These are phyloP conservation scores for Megastigmus dorsalis DNA, from an alignment of 2,888 invertebrate species.

Conservation along the genomic window DNA sequence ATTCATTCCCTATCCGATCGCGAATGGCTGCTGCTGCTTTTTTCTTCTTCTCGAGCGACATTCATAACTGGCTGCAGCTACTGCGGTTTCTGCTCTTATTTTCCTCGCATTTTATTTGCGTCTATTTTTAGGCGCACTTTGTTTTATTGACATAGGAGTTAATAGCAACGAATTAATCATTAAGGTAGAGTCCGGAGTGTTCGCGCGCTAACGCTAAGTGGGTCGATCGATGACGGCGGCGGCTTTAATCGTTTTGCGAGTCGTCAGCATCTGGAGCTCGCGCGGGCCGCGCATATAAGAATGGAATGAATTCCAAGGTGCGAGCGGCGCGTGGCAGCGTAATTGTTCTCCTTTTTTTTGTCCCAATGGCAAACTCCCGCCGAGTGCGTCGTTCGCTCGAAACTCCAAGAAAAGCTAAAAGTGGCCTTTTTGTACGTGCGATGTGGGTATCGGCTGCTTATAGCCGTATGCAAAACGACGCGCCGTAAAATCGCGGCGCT, in stretches of 20 bases:
- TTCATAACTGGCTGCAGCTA: no score
- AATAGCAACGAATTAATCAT: constrained; percentile 50
- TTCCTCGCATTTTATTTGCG: no score
- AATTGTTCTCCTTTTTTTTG: constrained; percentile 40
- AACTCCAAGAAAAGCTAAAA: constrained; percentile 33
- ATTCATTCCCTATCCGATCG: not conserved
- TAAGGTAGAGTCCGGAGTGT: constrained; percentile 11
- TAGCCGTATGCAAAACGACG: not conserved
- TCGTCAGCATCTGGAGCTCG: constrained; percentile 48
- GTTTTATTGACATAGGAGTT: not conserved
- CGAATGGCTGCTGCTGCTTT: not conserved
- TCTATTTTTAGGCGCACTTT: constrained; percentile 7
- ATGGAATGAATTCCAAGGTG: constrained; percentile 49
- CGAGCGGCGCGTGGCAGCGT: not conserved
- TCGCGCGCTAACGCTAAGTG: constrained; percentile 55
- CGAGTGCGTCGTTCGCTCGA: constrained; percentile 1
- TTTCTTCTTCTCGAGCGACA: not conserved
- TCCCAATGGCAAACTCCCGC: not conserved
- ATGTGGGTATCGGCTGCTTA: not conserved
- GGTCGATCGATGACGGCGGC: constrained; percentile 55
- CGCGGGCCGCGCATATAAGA: constrained; percentile 6
- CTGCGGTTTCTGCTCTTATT: no score
- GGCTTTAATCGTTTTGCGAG: constrained; percentile 49
- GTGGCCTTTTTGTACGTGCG: not conserved
- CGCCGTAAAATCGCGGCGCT: not conserved